phyloP scores from a whole-genome alignment of 2,797 vertebrate species.

The Aplochiton taeniatus region DNA sequence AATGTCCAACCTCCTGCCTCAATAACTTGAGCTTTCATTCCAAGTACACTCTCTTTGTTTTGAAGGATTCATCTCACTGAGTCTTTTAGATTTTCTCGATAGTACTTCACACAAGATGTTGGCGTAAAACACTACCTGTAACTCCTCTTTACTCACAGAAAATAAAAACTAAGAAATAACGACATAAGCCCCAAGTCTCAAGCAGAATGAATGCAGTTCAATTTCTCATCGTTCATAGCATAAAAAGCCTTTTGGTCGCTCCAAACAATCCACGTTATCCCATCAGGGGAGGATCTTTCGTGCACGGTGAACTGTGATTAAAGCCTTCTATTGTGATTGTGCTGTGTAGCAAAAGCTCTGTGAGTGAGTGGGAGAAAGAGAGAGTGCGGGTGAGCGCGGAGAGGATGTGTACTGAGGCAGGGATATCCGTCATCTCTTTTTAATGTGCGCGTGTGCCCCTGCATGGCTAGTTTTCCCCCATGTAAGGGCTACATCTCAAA shows the following conservation, averaged over 20 bases:
- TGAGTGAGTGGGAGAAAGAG: conserved; percentile 32
- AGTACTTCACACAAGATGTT: no score
- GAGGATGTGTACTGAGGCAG: conserved; percentile 76
- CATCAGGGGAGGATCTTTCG: no score
- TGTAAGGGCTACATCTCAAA: no score
- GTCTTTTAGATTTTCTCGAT: no score
- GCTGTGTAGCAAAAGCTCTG: conserved; percentile 24
- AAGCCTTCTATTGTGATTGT: not conserved
- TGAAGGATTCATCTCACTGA: no score
- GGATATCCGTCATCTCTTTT: conserved; percentile 59
- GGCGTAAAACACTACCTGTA: no score
- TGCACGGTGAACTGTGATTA: no score
- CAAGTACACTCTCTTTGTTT: conserved; percentile 57
- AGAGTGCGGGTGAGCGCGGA: conserved; percentile 34
- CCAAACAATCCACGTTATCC: no score
- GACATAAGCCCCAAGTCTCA: conserved; percentile 41
- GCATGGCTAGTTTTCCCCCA: not conserved
- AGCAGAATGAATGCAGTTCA: conserved; percentile 40
- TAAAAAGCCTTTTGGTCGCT: conserved; percentile 23
- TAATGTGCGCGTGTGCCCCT: conserved; percentile 24
- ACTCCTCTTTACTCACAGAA: not conserved
- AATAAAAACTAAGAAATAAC: not conserved
- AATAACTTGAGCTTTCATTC: conserved; percentile 78
- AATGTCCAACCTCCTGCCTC: conserved; percentile 73
- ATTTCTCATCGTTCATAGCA: conserved; percentile 43